A percentile compares a stretch with the other conserved stretches of the same genome.
Conservation (phyloP, 2,888 invertebrate species). For the Lottia scabra region DNA sequence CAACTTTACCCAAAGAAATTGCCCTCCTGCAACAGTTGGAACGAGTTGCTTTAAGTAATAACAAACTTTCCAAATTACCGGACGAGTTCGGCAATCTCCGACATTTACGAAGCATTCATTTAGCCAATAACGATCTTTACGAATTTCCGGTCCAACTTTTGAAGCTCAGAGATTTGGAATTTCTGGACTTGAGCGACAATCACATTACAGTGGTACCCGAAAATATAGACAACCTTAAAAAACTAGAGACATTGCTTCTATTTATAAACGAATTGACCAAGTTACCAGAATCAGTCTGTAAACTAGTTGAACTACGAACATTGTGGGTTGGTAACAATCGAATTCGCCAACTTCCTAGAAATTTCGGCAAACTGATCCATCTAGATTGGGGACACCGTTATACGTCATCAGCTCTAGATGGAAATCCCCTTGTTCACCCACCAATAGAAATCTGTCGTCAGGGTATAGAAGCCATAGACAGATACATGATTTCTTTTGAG, state of each 20-base stretch:
- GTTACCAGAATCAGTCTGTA: constrained; percentile 65
- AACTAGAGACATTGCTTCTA: constrained; percentile 64
- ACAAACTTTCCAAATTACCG: constrained; percentile 56
- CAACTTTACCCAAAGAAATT: constrained; percentile 59
- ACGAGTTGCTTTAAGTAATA: constrained; percentile 67
- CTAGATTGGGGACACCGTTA: constrained; percentile 65
- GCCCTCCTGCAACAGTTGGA: constrained; percentile 59
- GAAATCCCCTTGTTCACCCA: constrained; percentile 63
- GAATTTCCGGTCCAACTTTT: constrained; percentile 62
- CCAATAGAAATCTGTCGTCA: constrained; percentile 66
- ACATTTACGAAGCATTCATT: constrained; percentile 61
- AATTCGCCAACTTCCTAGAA: constrained; percentile 58
- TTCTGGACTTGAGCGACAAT: constrained; percentile 70
- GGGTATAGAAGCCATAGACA: constrained; percentile 63
- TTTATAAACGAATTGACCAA: constrained; percentile 64
- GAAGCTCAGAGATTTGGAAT: constrained; percentile 57
- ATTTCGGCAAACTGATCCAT: constrained; percentile 58
- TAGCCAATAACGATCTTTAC: constrained; percentile 68
- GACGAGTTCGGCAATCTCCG: constrained; percentile 53
- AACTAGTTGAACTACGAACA: constrained; percentile 63
- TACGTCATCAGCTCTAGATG: constrained; percentile 62
- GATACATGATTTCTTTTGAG: constrained; percentile 43
- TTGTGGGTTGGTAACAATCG: constrained; percentile 70
- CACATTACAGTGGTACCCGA: constrained; percentile 47
- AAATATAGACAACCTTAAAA: constrained; percentile 61